Base-by-base conservation (phyloP, 2,797 vertebrate species). In the Centropyge bicolor region DNA sequence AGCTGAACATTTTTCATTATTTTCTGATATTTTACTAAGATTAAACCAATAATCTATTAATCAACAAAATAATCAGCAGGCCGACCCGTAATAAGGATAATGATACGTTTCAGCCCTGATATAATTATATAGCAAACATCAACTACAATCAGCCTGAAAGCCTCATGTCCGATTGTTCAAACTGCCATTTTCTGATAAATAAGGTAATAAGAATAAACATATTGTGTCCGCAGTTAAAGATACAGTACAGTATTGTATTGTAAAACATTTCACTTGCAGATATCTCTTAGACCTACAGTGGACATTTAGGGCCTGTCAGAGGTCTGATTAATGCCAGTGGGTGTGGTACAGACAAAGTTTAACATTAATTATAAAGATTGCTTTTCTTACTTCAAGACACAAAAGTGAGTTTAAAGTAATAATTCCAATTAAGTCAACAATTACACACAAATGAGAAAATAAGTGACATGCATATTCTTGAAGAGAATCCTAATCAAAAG, bases 301-400 rank as follows among this genome's bases (percentile, higher is more conserved):
- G 3, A 22, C 2, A 35, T 76, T 24, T 45, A 12, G 7, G 31
- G 52, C 11, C 45, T 69, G 22, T 11, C 22, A 56, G 49, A 46
- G 27, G n/a, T 60, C 35, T 27, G 27, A 71, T 61, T 41, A 55
- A 77, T 41, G 8, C 17, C 7, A 40, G 27, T 71, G 78, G 70
- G 78, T 81, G 77, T 73, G 84, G 84, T 70, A 48, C 17, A 64
- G 17, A 55, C 20, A 71, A 75, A 69, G 62, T 27, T 24, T 36
- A 57, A 51, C 9, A 20, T 4, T 1, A 52, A 61, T 31, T 22
- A 43, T 3, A 10, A 71, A 56, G 2, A 54, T 4, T 6, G 12
- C 6, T 0, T 17, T 45, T 27, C 48, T 45, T 14, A 46, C 8
- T 61, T 35, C 0, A 52, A 62, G 6, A 10, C 6, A 7, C 2